Conservation (phyloP, 2,797 vertebrate species). For the Lagorchestes hirsutus region DNA sequence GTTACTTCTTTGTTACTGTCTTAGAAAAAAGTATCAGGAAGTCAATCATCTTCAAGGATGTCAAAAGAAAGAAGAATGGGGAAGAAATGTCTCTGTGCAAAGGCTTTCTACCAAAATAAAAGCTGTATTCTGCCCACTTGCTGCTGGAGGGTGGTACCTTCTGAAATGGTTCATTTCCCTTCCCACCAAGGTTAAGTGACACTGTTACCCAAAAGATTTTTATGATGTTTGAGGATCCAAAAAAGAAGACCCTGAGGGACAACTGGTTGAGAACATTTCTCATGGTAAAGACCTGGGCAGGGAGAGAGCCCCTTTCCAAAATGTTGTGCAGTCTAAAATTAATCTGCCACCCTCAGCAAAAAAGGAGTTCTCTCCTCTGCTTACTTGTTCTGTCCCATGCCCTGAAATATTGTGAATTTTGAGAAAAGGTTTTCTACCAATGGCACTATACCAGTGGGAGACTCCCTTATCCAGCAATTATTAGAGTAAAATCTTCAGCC, state of each 20-base stretch:
- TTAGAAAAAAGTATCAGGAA: neutral
- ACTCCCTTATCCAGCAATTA: neutral
- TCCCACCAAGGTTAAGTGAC: neutral
- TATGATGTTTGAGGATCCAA: neutral
- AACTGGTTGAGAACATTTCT: neutral
- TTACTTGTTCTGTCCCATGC: neutral
- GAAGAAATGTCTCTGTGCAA: constrained; percentile 4
- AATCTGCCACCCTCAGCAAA: neutral
- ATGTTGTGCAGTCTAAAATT: neutral
- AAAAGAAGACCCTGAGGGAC: neutral
- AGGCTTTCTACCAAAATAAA: neutral
- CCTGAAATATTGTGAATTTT: neutral
- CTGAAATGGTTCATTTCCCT: neutral
- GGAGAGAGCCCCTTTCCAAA: neutral
- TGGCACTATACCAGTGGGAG: neutral
- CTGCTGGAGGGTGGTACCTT: neutral
- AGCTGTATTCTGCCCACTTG: neutral
- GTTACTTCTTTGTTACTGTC: neutral
- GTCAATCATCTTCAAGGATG: neutral
- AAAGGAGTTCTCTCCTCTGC: neutral
- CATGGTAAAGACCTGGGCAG: neutral
- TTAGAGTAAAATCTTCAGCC: neutral
- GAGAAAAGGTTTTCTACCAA: neutral
- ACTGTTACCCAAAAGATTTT: neutral
- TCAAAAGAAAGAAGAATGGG: neutral